Base-by-base conservation (phyloP, 2,797 vertebrate species). In the Naso thynnoides region DNA sequence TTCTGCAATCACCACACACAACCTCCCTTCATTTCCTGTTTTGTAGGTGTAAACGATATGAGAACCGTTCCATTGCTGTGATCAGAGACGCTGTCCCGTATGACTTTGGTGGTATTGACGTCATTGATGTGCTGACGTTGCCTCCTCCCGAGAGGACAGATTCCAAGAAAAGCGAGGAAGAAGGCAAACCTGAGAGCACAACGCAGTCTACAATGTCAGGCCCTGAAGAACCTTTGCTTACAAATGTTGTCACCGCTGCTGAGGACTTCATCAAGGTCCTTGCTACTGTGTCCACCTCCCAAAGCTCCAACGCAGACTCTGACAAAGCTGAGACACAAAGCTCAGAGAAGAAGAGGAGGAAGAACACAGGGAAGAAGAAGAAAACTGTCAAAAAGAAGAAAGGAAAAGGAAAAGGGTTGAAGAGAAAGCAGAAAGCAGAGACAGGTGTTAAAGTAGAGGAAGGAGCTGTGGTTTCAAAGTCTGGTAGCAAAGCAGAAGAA, bases 11-110 rank as follows among this genome's bases (percentile, higher is more conserved):
- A 9, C 33, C 9, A 24, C 39, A 8, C 52, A 70, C 58, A 64
- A 27, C 42, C 48, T 48, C 19, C 24, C 27, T 53, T 50, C 4
- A 0, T 41, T 47, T 18, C 10, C 26, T 80, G 24, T 31, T 41
- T 76, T 7, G 0, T 29, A 99, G 98, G 94, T 98, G 96, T 86
- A 96, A 93, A 87, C 90, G 77, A 5, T 98, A 97, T 31, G 95
- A 95, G 76, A 95, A 91, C n/a, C 63, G 95, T 53, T 95, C 95
- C 0, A 24, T 97, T 1, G 96, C 98, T 0, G 94, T 96, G 78
- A 74, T 95, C 27, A 92, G 68, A 79, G 94, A 97, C 31, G 96
- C 97, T 0, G 86, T 95, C 70, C 93, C 96, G 0, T 98, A 97
- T 0, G 95, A 97, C 58, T 97, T 95, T 0, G 96, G 95, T 0